Base-by-base conservation (phyloP, 2,113 vertebrate species). In the Isichthys henryi region DNA sequence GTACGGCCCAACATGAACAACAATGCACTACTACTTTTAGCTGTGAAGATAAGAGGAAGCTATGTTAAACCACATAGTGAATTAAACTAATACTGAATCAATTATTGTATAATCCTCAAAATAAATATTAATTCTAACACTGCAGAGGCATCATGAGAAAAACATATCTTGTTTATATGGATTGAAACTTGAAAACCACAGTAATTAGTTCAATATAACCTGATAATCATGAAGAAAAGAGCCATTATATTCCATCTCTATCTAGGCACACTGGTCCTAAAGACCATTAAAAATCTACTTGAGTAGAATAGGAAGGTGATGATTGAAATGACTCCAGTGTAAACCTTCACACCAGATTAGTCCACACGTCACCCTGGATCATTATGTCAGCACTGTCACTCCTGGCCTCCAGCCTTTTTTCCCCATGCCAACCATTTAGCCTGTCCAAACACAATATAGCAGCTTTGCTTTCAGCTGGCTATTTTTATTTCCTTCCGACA, bases 371-470 rank as follows among this genome's bases (percentile, higher is more conserved):
- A 0, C 21, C 31, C 49, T 13, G n/a, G 5, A 86, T 35, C 85
- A 86, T 86, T 53, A 58, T 23, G 48, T 7, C 3, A 50, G 84
- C 80, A 88, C 86, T 27, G 80, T 88, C 82, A 87, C 56, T 86
- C 53, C 87, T 86, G 50, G 62, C 50, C 87, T 52, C 39, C 74
- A 52, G 86, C 83, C 70, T 46, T 90, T 62, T 58, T 88, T 86
- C 66, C n/a, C 49, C 56, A 66, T 88, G 90, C 46, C 53, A 70
- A 88, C 90, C 91, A 89, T 77, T 91, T 85, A 86, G 70, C 45
- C 91, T 90, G 91, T 90, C 90, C 50, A 89, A 88, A 74, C 15
- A 88, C 58, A 86, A 91, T 88, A 86, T 46, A 90, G 90, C 66
- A 15, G 90, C 6, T 88, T 90, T 86, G 88, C 74, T 89, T 88